Evolutionary conservation across 2,888 invertebrate species (phyloP).

Genomic region (Apamea monoglypha): DNA sequence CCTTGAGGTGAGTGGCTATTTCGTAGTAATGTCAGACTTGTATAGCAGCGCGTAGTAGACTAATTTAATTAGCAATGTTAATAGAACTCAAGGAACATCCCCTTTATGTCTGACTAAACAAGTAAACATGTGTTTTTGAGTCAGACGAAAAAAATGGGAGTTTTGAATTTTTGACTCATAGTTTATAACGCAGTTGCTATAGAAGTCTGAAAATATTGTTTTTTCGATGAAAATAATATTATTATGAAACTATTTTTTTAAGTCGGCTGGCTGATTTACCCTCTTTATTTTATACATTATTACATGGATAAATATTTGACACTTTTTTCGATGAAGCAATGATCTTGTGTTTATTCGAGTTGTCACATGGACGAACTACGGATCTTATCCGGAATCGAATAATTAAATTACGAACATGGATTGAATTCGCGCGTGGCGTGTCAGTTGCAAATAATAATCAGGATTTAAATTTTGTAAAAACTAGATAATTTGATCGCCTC

Average conservation of each 20-base stretch:
- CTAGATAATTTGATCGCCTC: background rate
- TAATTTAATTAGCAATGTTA: conserved; percentile 40
- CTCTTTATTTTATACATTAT: background rate
- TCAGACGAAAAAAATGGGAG: accelerated
- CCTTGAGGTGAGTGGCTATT: conserved; percentile 91
- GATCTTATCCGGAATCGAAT: background rate
- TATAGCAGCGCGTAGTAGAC: conserved; percentile 22
- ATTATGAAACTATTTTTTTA: background rate
- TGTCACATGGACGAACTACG: background rate
- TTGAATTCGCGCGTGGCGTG: background rate
- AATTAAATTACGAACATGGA: background rate
- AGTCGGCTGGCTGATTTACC: conserved; percentile 44
- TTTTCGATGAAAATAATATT: background rate
- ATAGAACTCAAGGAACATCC: conserved; percentile 17
- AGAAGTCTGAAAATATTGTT: conserved; percentile 1
- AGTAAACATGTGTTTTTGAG: conserved; percentile 7
- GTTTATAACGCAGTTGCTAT: conserved; percentile 5
- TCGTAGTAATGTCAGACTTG: conserved; percentile 26
- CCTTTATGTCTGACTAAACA: conserved; percentile 19
- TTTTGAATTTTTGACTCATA: background rate
- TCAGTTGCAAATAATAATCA: background rate
- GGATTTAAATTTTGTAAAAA: background rate
- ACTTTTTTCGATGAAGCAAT: background rate
- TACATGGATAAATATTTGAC: background rate
- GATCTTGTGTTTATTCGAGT: background rate